Percentiles rank a stretch among this genome's conserved stretches.
These are phyloP conservation scores for Dipodomys ordii DNA, from an alignment of 2,113 vertebrate species.

Conservation along the genomic window DNA sequence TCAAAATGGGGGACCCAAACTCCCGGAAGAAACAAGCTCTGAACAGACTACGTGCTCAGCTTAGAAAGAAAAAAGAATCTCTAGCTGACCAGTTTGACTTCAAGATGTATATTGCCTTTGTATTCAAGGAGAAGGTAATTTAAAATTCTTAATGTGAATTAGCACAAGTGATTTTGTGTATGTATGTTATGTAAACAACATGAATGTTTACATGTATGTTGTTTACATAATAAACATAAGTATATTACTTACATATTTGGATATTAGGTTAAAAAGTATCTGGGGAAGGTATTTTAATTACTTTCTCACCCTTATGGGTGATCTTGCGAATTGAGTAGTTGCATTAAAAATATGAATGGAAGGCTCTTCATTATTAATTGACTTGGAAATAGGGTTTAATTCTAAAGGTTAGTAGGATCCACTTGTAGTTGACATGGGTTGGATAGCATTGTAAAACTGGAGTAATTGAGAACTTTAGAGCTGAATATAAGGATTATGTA, in stretches of 20 bases:
- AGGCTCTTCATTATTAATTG: not conserved
- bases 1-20: conserved; percentile 99
- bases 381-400: not conserved
- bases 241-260: not conserved
- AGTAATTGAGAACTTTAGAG: not conserved
- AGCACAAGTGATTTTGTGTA: conserved; percentile 47
- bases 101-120: conserved; percentile 99
- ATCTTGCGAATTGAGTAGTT: not conserved
- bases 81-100: conserved; percentile 99
- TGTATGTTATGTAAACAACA: not conserved
- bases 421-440: not conserved
- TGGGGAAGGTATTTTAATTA: not conserved
- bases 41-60: conserved; percentile 99
- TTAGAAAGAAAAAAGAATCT: conserved; percentile 99
- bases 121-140: conserved; percentile 99
- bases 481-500: not conserved
- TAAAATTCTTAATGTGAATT: conserved; percentile 55
- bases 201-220: too few relatives aligned
- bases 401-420: not conserved
- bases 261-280: conserved; percentile 8
- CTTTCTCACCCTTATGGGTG: not conserved
- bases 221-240: too few relatives aligned
- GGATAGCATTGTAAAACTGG: not conserved
- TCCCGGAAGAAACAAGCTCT: conserved; percentile 99
- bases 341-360: not conserved